These are phyloP conservation scores for Sicus ferrugineus DNA, from an alignment of 2,888 invertebrate species.

Conservation along the genomic window DNA sequence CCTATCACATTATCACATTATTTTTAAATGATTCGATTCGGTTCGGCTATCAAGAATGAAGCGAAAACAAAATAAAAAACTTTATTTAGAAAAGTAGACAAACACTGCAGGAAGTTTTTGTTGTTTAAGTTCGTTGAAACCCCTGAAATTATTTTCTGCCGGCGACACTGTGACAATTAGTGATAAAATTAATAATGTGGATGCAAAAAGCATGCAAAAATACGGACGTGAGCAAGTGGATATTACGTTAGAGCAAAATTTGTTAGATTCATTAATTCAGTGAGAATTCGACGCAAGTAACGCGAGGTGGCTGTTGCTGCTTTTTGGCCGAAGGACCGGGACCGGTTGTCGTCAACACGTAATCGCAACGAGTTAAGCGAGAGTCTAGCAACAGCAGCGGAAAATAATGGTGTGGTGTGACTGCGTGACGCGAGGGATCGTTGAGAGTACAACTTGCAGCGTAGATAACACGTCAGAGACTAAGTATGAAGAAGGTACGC, in stretches of 20 bases:
- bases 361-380: background rate
- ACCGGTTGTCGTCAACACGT: background rate
- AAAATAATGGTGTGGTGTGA: background rate
- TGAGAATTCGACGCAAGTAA: slow-evolving; percentile 34
- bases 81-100: too few relatives aligned
- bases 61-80: too few relatives aligned
- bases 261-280: slow-evolving; percentile 23
- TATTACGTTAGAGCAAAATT: slow-evolving; percentile 20
- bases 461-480: background rate
- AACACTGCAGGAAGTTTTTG: too few relatives aligned
- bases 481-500: background rate
- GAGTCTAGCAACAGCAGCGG: too few relatives aligned
- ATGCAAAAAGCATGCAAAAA: background rate
- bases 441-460: background rate
- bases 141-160: too few relatives aligned
- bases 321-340: background rate
- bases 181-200: too few relatives aligned
- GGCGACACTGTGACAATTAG: too few relatives aligned
- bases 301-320: too few relatives aligned
- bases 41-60: too few relatives aligned
- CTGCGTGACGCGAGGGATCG: background rate
- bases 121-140: too few relatives aligned
- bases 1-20: too few relatives aligned
- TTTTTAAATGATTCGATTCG: too few relatives aligned
- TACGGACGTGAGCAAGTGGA: background rate